Percentiles rank a stretch among this genome's conserved stretches.
These are phyloP conservation scores for Apocrypta bakeri DNA, from an alignment of 1,140 invertebrate species.

Conservation along the genomic window DNA sequence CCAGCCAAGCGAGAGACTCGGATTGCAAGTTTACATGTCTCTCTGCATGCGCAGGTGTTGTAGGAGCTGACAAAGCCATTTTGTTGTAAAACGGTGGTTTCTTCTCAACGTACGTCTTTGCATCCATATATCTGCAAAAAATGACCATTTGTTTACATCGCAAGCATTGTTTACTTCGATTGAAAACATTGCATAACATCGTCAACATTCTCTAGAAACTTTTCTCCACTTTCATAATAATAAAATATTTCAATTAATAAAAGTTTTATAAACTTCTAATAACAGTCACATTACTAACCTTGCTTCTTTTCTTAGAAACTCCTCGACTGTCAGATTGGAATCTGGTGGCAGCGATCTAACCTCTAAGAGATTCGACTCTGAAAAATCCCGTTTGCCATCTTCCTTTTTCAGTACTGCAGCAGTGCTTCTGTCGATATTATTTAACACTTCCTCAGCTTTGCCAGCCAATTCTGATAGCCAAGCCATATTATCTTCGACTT, in stretches of 20 bases:
- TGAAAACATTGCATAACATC: background rate
- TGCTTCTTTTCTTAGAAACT: conserved; percentile 40
- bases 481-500: conserved; percentile 78
- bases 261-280: background rate
- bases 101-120: conserved; percentile 50
- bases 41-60: conserved; percentile 17
- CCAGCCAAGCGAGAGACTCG: conserved; percentile 44
- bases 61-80: conserved; percentile 32
- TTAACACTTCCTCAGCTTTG: conserved; percentile 88
- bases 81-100: conserved; percentile 16
- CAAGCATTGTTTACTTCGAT: background rate
- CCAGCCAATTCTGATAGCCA: conserved; percentile 89
- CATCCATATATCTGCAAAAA: conserved; percentile 43
- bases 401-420: conserved; percentile 80
- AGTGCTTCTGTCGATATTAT: conserved; percentile 91
- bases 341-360: conserved; percentile 64
- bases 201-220: background rate
- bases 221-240: background rate
- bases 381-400: conserved; percentile 55
- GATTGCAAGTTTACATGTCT: conserved; percentile 28
- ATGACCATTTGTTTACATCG: background rate
- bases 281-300: conserved; percentile 32
- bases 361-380: conserved; percentile 56
- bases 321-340: conserved; percentile 56
- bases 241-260: background rate